Conservation (phyloP, 2,797 vertebrate genomes). For the Tenualosa thibaudeaui region DNA sequence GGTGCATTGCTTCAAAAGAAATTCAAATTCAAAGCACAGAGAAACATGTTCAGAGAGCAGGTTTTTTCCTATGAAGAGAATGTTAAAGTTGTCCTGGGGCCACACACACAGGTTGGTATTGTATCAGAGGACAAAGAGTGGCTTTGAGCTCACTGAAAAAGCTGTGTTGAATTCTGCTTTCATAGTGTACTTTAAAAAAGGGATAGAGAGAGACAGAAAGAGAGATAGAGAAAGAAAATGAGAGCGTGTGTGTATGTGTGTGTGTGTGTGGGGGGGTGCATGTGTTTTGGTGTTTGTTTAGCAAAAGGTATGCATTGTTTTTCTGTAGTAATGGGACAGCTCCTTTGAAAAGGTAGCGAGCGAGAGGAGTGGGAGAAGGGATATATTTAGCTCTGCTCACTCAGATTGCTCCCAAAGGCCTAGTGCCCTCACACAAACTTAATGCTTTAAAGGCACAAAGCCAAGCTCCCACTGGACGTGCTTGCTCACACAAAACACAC, state of each 20-base stretch:
- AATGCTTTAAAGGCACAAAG: constrained; percentile 41
- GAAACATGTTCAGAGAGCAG: neutral
- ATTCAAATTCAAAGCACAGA: neutral
- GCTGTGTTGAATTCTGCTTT: constrained; percentile 55
- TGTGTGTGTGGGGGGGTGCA: neutral
- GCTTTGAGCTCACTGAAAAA: constrained; percentile 43
- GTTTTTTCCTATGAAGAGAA: neutral
- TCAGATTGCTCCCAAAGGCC: constrained; percentile 49
- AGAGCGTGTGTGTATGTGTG: neutral
- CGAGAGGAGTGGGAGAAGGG: constrained; percentile 34
- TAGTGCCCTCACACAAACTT: constrained; percentile 35
- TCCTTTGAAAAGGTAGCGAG: neutral
- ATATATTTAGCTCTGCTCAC: constrained; percentile 53
- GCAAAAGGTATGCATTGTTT: neutral
- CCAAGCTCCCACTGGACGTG: constrained; percentile 27
- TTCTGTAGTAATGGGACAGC: neutral
- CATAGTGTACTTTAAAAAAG: constrained; percentile 55
- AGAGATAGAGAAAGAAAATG: neutral
- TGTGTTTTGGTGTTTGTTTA: constrained; percentile 1
- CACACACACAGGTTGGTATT: neutral
- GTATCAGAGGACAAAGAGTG: neutral
- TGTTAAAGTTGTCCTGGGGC: constrained; percentile 37
- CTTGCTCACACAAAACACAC: neutral
- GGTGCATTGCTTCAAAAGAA: neutral
- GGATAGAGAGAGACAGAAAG: constrained; percentile 37